Evolutionary conservation across 2,797 vertebrate genomes (phyloP), one percentile per base, ranked within the genome.

Genomic region (Aerospiza tachiro): DNA sequence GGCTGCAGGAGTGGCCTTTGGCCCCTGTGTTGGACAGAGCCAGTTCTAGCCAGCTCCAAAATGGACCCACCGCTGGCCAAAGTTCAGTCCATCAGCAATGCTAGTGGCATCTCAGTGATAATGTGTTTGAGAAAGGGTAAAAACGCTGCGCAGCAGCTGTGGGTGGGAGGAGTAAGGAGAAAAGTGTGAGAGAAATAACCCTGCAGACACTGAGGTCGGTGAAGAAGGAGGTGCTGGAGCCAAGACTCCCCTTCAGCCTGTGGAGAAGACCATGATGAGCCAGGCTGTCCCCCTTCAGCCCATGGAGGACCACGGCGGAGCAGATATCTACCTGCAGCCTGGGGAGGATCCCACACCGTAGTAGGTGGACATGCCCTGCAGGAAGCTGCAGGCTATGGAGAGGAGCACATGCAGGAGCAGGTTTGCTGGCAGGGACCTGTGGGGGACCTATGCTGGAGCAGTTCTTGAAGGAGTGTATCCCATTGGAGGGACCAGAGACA

Each of bases 21-120:
- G 44, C 11, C 26, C 45, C 56, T 6, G 2, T 29, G 53, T 67
- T 4, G 8, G 42, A 20, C 38, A 77, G 49, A 81, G 36, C 28
- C 4, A 2, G 14, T 25, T 67, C 44, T 26, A 52, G 28, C 20
- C n/a, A 40, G 50, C 58, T 82, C 71, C 19, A 15, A 11, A 47
- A 38, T 7, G 7, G n/a, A 52, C 40, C 10, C 52, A 2, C 11
- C 1, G 0, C n/a, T 53, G 83, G n/a, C n/a, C 44, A 12, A 26
- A 40, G 56, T 33, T 9, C 49, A 56, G 36, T 35, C 38, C 12
- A 5, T 29, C 59, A 23, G 59, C 1, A 9, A 9, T 0, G 4
- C 50, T 52, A 40, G 10, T 14, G n/a, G 14, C 6, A 15, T 31
- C 18, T 45, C n/a, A 19, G 20, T 15, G 23, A 6, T 12, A 7